Percentiles rank a stretch among this genome's conserved stretches.
These are phyloP conservation scores for Tanytarsus gracilentus DNA, from an alignment of 2,888 invertebrate species.

Conservation along the genomic window DNA sequence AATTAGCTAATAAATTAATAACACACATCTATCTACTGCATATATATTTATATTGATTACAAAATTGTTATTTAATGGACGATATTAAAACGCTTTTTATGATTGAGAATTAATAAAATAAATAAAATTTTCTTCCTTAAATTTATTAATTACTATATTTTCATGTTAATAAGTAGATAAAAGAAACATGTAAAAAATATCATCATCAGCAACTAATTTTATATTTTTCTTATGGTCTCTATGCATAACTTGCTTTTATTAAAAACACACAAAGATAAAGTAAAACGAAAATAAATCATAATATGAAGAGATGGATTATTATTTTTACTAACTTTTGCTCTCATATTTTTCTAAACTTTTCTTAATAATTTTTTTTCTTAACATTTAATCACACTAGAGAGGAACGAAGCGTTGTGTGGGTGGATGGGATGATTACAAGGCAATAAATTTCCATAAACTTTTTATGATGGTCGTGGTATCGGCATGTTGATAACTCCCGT, in stretches of 20 bases:
- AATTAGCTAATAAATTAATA: slow-evolving; percentile 16
- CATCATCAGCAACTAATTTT: slow-evolving; percentile 11
- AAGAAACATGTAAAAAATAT: slow-evolving; percentile 10
- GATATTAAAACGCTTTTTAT: too few species aligned
- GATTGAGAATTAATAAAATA: too few species aligned
- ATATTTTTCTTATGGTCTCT: too few species aligned
- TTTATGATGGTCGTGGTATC: slow-evolving; percentile 18
- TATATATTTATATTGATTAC: not conserved
- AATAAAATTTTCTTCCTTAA: too few species aligned
- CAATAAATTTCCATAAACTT: slow-evolving; percentile 26
- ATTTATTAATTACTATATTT: too few species aligned
- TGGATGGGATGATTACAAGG: slow-evolving; percentile 14
- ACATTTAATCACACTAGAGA: slow-evolving; percentile 5
- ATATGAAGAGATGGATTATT: too few species aligned
- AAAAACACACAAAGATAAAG: too few species aligned
- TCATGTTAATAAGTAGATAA: too few species aligned
- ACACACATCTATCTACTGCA: slow-evolving; percentile 18
- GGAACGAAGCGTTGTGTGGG: not conserved
- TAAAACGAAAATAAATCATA: too few species aligned
- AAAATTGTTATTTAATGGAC: not conserved
- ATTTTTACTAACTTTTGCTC: slow-evolving; percentile 22
- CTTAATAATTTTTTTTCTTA: not conserved
- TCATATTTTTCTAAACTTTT: not conserved
- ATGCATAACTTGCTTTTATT: too few species aligned
- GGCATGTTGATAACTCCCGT: not conserved